Evolutionary conservation across 2,797 vertebrate species (phyloP), one percentile per base, ranked within the genome.

Genomic region (Myoxocephalus aenaeus): DNA sequence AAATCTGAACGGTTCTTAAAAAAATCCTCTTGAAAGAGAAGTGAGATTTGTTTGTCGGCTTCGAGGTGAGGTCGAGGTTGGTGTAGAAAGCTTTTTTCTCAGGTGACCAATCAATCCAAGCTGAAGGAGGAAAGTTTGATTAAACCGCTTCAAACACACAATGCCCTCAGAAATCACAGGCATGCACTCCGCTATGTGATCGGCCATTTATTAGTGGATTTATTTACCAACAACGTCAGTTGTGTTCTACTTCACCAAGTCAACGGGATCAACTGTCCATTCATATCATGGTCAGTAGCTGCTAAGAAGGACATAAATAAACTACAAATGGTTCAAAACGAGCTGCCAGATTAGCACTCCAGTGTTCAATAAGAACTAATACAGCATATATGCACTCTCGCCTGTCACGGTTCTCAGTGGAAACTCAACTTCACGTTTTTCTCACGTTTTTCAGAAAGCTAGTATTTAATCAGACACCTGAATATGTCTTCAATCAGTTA

Each of bases 21-120:
- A 22, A 22, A 54, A 13, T 54, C 51, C 51, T 25, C 51, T 25
- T 25, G 51, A 54, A 51, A 51, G n/a, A 51, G 50, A 73, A 67
- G 42, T 63, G 75, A 69, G 44, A 34, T 65, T 57, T 50, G 22
- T 44, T 54, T 15, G 25, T 17, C 20, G 36, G n/a, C 5, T 9
- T 57, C 20, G 32, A 11, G 0, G 32, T 32, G 42, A 62, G 12
- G 46, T 48, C 7, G 29, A 32, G 0, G 11, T 22, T 50, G 48
- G 46, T 20, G 20, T 50, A 9, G 9, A 10, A 50, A 50, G 48
- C 48, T n/a, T n/a, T n/a, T 51, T 50, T 53, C 53, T 17, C 14
- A 4, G 2, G 27, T 61, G 57, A 62, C 34, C 5, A 1, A 25
- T 4, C 10, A 14, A 58, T 68, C 1, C 17, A 5, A 15, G 42